Evolutionary conservation across 2,888 invertebrate species (phyloP).

Genomic region (Eucera pruinosa): DNA sequence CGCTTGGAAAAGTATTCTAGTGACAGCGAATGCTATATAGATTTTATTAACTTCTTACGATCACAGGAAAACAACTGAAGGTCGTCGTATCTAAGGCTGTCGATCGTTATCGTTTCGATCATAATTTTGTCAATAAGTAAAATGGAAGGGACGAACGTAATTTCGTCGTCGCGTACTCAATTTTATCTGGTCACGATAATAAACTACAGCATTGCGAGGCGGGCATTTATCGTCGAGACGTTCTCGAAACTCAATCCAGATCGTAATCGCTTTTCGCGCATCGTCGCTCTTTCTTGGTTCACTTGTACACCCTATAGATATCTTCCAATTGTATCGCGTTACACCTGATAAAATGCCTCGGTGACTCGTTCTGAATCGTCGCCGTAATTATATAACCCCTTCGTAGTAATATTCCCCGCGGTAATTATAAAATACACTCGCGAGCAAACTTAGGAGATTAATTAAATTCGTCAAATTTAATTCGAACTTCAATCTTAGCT

Average conservation of each 20-base stretch:
- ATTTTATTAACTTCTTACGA: too few species aligned
- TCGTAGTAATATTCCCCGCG: not conserved
- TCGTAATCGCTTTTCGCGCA: constrained; percentile 33
- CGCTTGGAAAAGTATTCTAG: too few species aligned
- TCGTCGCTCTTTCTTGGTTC: not conserved
- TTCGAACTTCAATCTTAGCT: too few species aligned
- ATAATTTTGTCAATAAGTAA: not conserved
- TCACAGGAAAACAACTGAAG: constrained; percentile 7
- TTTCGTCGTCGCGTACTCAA: not conserved
- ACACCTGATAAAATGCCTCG: constrained; percentile 6
- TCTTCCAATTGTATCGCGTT: constrained; percentile 15
- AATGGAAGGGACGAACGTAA: not conserved
- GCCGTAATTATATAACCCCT: not conserved
- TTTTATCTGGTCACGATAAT: constrained; percentile 38
- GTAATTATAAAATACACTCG: too few species aligned
- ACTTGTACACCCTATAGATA: not conserved
- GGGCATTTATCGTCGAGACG: constrained; percentile 28
- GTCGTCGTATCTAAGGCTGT: not conserved
- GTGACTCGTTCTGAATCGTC: too few species aligned
- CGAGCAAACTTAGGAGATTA: too few species aligned
- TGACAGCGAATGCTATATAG: too few species aligned
- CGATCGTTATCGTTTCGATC: not conserved
- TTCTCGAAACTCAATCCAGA: constrained; percentile 29
- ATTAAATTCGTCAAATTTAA: too few species aligned
- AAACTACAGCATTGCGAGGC: constrained; percentile 13